A percentile compares a stretch with the other conserved stretches of the same genome.
Evolutionary conservation across 2,888 invertebrate genomes (phyloP).

Genomic region (Taenaris catops): DNA sequence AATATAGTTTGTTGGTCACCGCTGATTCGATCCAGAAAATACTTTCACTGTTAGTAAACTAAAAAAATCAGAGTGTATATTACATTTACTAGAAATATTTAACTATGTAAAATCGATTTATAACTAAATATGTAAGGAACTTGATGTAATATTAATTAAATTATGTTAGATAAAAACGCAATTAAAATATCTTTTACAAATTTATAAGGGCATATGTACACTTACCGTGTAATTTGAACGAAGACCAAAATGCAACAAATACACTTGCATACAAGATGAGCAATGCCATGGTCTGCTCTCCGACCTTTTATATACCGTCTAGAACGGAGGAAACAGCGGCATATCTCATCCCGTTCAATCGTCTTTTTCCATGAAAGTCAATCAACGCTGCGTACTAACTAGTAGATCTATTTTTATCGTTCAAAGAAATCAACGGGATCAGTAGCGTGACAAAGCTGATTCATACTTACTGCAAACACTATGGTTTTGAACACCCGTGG

Average conservation of each 20-base stretch:
- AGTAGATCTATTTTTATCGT: slow-evolving; percentile 51
- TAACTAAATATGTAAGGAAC: too few relatives aligned
- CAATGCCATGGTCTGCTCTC: slow-evolving; percentile 18
- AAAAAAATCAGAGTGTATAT: too few relatives aligned
- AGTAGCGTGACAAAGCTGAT: slow-evolving; percentile 26
- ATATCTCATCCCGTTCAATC: slow-evolving; percentile 41
- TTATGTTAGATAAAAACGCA: too few relatives aligned
- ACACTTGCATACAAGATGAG: slow-evolving; percentile 14
- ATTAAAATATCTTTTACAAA: too few relatives aligned
- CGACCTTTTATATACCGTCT: slow-evolving; percentile 40
- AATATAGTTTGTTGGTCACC: too few relatives aligned
- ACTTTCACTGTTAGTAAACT: too few relatives aligned
- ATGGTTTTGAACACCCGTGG: slow-evolving; percentile 17
- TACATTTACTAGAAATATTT: too few relatives aligned
- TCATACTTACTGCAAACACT: slow-evolving; percentile 23
- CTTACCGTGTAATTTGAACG: slow-evolving; percentile 6
- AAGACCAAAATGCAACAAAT: slow-evolving; percentile 6
- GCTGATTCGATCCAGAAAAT: too few relatives aligned
- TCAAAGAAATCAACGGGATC: slow-evolving; percentile 47
- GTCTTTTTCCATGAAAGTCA: slow-evolving; percentile 56
- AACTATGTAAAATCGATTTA: too few relatives aligned
- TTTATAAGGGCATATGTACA: neutral
- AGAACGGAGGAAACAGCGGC: slow-evolving; percentile 39
- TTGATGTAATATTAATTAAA: too few relatives aligned
- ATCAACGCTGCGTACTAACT: slow-evolving; percentile 44